phyloP scores from a whole-genome alignment of 1,140 invertebrate species.

The Dufourea novaeangliae region DNA sequence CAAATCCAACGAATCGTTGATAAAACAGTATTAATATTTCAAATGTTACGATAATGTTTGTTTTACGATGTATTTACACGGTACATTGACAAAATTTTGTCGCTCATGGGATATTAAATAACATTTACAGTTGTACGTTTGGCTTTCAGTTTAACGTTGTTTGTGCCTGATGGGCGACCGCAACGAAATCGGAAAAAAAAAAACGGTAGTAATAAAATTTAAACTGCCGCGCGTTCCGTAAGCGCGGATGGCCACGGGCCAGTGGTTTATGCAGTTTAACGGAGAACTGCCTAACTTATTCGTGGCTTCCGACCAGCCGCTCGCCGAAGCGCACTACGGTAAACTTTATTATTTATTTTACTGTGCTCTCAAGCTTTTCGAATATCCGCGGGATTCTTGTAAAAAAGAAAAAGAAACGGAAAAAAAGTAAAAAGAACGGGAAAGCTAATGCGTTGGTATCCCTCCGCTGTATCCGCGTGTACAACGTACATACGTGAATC shows the following conservation, averaged over 20 bases:
- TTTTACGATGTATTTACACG: no score
- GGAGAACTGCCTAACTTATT: slow-evolving; percentile 38
- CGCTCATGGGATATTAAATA: not conserved
- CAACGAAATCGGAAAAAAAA: not conserved
- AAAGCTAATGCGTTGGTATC: not conserved
- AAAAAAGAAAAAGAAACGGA: not conserved
- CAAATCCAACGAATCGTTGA: no score
- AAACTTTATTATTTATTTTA: slow-evolving; percentile 34
- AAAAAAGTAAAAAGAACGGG: no score
- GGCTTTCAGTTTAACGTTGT: not conserved
- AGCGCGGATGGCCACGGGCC: slow-evolving; percentile 4
- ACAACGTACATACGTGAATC: not conserved
- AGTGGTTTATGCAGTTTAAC: slow-evolving; percentile 22
- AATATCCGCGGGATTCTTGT: not conserved
- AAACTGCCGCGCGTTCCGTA: no score
- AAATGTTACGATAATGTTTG: no score
- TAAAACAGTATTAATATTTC: no score
- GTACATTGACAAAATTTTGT: not conserved
- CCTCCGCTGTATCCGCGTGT: not conserved
- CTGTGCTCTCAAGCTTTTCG: not conserved
- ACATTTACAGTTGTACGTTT: not conserved
- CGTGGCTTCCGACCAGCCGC: slow-evolving; percentile 29
- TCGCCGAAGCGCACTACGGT: not conserved
- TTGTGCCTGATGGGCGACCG: not conserved
- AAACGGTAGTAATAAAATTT: slow-evolving; percentile 16